phyloP scores from a whole-genome alignment of 2,797 vertebrate genomes.

The Rhincodon typus region DNA sequence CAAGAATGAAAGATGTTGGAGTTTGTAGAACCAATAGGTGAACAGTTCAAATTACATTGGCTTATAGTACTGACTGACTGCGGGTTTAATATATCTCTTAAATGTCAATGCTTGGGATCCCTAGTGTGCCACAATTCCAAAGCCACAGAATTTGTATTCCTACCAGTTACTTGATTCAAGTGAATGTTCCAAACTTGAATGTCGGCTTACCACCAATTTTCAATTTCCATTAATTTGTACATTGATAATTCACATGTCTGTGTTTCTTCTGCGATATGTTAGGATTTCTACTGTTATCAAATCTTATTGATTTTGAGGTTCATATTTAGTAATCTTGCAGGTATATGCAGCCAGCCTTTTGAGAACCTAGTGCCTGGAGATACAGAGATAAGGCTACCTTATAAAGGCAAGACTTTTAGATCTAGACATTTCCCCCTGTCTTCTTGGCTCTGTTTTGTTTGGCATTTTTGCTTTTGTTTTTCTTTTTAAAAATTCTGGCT shows the following conservation, averaged over 20 bases:
- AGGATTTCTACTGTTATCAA: neutral
- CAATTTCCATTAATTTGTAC: neutral
- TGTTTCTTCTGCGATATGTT: too few relatives aligned
- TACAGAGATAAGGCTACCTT: too few relatives aligned
- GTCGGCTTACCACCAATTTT: neutral
- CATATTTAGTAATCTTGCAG: neutral
- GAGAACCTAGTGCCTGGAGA: neutral
- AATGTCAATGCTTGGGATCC: neutral
- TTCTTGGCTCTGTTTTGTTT: too few relatives aligned
- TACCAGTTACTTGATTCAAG: neutral
- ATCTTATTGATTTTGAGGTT: slow-evolving; percentile 7
- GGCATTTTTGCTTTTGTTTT: too few relatives aligned
- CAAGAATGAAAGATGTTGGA: slow-evolving; percentile 99
- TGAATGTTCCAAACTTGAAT: neutral
- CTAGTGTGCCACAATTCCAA: neutral
- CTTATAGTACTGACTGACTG: neutral
- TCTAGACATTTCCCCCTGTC: too few relatives aligned
- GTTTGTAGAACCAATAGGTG: slow-evolving; percentile 92
- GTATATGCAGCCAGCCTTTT: neutral
- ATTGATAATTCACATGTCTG: neutral
- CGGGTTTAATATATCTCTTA: neutral
- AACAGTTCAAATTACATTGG: neutral
- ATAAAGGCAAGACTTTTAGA: too few relatives aligned
- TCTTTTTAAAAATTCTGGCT: too few relatives aligned
- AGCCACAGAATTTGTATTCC: neutral